These are phyloP conservation scores for Diacarnus erythraeanus DNA, from an alignment of 37 sponge, comb jelly and placozoan genomes.

Conservation along the genomic window DNA sequence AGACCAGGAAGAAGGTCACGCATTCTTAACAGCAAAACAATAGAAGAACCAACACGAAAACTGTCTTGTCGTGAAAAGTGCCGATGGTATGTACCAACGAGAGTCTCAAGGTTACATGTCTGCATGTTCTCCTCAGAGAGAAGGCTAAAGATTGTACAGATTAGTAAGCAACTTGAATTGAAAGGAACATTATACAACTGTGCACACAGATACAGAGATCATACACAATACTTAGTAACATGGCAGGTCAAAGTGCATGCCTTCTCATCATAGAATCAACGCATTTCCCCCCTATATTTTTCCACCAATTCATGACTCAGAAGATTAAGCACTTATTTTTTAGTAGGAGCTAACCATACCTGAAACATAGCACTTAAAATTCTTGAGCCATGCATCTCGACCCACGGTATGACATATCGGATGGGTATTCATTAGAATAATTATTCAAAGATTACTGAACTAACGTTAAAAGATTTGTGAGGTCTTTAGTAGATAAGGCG, in stretches of 20 bases:
- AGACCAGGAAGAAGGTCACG: constrained; percentile 81
- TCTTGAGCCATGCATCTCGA: too few relatives aligned
- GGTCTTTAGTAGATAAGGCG: constrained; percentile 73
- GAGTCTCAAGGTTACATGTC: constrained; percentile 68
- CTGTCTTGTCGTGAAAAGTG: constrained; percentile 80
- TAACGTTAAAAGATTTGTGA: constrained; percentile 53
- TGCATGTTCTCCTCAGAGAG: constrained; percentile 60
- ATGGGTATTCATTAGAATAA: too few relatives aligned
- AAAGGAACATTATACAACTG: not conserved
- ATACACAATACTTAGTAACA: too few relatives aligned
- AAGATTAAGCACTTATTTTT: too few relatives aligned
- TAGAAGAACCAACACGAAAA: constrained; percentile 86
- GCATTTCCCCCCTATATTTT: too few relatives aligned
- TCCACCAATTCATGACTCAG: too few relatives aligned
- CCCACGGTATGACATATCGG: too few relatives aligned
- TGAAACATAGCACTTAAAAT: too few relatives aligned
- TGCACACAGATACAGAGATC: not conserved
- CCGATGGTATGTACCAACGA: constrained; percentile 67
- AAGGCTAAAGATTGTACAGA: constrained; percentile 28
- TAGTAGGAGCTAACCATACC: too few relatives aligned
- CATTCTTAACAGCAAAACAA: constrained; percentile 84
- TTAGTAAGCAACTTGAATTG: not conserved
- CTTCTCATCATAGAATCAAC: too few relatives aligned
- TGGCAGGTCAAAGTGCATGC: too few relatives aligned
- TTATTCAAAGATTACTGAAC: too few relatives aligned